These are phyloP conservation scores for Bombus confusus DNA, from an alignment of 1,140 invertebrate species.

Conservation along the genomic window DNA sequence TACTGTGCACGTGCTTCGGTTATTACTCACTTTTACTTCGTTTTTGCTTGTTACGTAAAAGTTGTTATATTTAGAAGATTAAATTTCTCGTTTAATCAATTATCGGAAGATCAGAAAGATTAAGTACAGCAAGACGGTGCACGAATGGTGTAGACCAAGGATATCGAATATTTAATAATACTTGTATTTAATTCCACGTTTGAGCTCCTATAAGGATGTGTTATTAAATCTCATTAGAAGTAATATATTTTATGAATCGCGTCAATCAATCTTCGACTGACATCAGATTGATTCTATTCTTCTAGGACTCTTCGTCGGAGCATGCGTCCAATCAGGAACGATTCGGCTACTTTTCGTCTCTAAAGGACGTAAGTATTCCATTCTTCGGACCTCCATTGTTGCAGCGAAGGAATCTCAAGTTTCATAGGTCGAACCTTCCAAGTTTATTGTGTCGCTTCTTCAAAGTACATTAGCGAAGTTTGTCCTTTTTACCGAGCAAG, in stretches of 20 bases:
- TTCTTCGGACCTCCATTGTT: conserved; percentile 20
- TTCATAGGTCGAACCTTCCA: conserved; percentile 23
- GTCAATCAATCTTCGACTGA: background rate
- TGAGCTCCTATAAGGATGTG: no score
- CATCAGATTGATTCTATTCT: conserved; percentile 49
- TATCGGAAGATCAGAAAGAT: background rate
- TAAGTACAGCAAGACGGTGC: background rate
- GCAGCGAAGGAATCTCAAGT: conserved; percentile 30
- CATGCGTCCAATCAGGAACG: conserved; percentile 80
- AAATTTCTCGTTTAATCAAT: no score
- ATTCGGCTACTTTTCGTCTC: conserved; percentile 81
- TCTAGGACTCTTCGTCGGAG: conserved; percentile 79
- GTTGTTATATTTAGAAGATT: no score
- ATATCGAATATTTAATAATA: background rate
- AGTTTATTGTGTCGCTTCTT: conserved; percentile 37
- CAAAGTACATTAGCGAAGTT: conserved; percentile 51
- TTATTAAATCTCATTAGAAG: background rate
- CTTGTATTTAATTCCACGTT: background rate
- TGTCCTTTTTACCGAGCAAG: conserved; percentile 50
- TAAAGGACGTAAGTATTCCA: conserved; percentile 79
- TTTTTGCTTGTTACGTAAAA: no score
- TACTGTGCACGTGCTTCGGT: no score
- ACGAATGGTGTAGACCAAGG: background rate
- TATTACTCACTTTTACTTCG: no score
- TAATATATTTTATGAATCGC: background rate